These are phyloP conservation scores for Paramacrobiotus metropolitanus DNA, from an alignment of 1,140 invertebrate species.

Conservation along the genomic window DNA sequence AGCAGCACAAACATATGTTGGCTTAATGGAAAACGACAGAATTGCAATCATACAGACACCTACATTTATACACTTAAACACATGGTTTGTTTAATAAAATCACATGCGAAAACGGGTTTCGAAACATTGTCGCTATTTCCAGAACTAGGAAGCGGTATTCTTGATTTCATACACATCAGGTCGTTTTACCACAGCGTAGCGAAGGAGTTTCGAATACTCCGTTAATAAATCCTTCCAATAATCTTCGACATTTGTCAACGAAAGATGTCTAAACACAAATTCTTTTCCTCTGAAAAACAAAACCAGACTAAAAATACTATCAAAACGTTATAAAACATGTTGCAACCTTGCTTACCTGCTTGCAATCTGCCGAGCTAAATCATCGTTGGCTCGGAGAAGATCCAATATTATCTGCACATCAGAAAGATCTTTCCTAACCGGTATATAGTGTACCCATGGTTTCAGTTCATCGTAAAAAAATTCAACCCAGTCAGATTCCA, in stretches of 20 bases:
- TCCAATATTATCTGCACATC: constrained; percentile 43
- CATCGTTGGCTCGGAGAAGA: constrained; percentile 53
- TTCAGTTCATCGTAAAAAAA: constrained; percentile 78
- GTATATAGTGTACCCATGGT: constrained; percentile 89
- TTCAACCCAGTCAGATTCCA: constrained; percentile 78
- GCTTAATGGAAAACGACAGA: no score
- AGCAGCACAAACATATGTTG: no score
- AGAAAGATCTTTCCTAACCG: constrained; percentile 42
- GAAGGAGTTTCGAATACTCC: constrained; percentile 48
- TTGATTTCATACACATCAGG: no score
- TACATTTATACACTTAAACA: no score
- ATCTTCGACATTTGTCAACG: constrained; percentile 51
- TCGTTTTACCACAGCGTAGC: constrained; percentile 25
- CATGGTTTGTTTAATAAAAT: no score
- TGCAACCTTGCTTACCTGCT: constrained; percentile 22
- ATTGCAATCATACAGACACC: no score
- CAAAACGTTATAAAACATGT: background rate
- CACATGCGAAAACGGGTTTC: no score
- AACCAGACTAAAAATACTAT: background rate
- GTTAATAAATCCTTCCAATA: constrained; percentile 64
- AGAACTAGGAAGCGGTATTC: no score
- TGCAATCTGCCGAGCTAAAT: constrained; percentile 51
- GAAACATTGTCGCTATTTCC: no score
- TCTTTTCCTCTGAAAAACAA: constrained; percentile 33
- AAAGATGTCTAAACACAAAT: constrained; percentile 59